Evolutionary conservation across 2,888 invertebrate genomes (phyloP).

Genomic region (Limnephilus rhombicus): DNA sequence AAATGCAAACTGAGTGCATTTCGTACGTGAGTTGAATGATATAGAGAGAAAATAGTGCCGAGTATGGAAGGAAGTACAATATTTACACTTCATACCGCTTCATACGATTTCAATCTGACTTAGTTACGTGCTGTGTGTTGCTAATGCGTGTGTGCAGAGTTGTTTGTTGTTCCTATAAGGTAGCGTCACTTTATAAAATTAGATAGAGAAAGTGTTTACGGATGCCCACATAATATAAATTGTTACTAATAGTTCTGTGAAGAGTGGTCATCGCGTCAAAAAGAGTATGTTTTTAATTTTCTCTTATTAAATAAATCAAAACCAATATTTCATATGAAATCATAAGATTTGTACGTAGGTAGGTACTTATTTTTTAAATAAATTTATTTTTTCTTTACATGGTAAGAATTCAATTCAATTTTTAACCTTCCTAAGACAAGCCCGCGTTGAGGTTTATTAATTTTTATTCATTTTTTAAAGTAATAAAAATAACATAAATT

Average conservation of each 20-base stretch:
- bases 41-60: neutral
- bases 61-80: neutral
- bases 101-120: neutral
- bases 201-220: neutral
- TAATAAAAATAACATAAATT: no score
- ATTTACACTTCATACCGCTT: neutral
- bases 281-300: no score
- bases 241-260: neutral
- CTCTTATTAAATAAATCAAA: no score
- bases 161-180: neutral
- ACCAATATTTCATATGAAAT: no score
- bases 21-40: neutral
- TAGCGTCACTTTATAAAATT: neutral
- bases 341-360: no score
- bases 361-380: no score
- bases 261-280: no score
- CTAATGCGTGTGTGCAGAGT: neutral
- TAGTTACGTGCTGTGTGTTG: neutral
- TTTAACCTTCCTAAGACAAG: no score
- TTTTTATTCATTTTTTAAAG: no score
- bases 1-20: neutral
- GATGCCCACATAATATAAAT: neutral
- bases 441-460: no score
- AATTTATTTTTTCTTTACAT: no score
- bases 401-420: no score